Evolutionary conservation across 1,140 invertebrate species (phyloP), one percentile per base, ranked within the genome.

Genomic region (Fopius arisanus): DNA sequence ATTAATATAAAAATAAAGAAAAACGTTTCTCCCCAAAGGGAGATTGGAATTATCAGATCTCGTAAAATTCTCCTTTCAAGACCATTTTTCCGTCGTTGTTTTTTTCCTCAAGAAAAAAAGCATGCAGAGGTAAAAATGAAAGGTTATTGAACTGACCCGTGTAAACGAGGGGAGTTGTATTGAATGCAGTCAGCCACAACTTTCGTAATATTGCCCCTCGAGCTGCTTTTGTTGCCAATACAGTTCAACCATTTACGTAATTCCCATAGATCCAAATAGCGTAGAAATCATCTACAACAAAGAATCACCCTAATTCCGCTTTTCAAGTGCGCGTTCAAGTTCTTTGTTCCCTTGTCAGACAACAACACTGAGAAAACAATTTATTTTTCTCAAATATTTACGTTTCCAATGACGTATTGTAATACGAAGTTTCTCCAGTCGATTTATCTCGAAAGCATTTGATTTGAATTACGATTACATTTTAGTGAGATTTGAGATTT

Each of bases 191-290:
- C 54, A 59, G 54, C 54, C 54, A 28, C 54, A 59, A 29, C 29
- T 67, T 41, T 43, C 66, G 66, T 67, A 67, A 41, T 23, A 19
- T n/a, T 33, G 26, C 48, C 19, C 26, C 41, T 65, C 28, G 6
- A 29, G 26, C 28, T 9, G 26, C 29, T 31, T 75, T 79, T 80
- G 77, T 79, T 79, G 71, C 68, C 69, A 72, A 75, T 85, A 84
- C 84, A 83, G 84, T 85, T 86, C 62, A 65, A 65, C n/a, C 7
- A 65, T 77, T 79, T 75, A 68, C 76, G 62, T 77, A 71, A 73
- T 67, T 70, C 23, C 33, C 67, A 10, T 29, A 3, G 33, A 16
- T 40, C 54, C 23, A 41, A 72, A 68, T 70, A 72, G 48, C 29
- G 23, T 12, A 40, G 37, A 37, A 70, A 43, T 62, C 33, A 28